Evolutionary conservation across 2,888 invertebrate genomes (phyloP).

Genomic region (Acrobasis consociella): DNA sequence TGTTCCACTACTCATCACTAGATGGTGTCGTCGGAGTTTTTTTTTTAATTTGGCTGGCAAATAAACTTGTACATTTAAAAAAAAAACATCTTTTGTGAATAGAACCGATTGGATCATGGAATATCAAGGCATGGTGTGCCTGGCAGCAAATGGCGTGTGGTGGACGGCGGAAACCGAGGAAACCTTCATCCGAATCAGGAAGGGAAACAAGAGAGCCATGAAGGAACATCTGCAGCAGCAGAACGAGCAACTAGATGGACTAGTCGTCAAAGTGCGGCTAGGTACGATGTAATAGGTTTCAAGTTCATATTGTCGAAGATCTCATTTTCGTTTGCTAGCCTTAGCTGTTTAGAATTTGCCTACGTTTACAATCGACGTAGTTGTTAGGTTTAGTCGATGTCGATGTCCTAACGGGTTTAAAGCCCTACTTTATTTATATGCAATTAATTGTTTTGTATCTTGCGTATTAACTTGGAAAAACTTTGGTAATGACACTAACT

Average conservation of each 20-base stretch:
- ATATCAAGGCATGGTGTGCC: conserved; percentile 93
- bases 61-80: no score
- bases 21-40: no score
- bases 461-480: no score
- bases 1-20: no score
- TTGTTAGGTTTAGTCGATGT: no score
- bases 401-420: no score
- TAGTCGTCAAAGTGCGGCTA: conserved; percentile 87
- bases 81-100: neutral
- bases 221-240: conserved; percentile 92
- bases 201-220: conserved; percentile 93
- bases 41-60: no score
- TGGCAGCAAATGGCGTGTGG: conserved; percentile 95
- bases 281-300: conserved; percentile 44
- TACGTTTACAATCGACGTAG: no score
- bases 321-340: neutral
- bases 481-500: no score
- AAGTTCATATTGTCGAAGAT: neutral
- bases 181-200: conserved; percentile 86
- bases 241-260: conserved; percentile 91
- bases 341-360: no score
- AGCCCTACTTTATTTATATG: no score
- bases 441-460: no score
- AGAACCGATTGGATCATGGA: conserved; percentile 95
- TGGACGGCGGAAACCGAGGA: conserved; percentile 98